Percentiles rank a stretch among this genome's conserved stretches.
Evolutionary conservation across 2,113 vertebrate genomes (phyloP).

Genomic region (Rousettus leschenaultii): DNA sequence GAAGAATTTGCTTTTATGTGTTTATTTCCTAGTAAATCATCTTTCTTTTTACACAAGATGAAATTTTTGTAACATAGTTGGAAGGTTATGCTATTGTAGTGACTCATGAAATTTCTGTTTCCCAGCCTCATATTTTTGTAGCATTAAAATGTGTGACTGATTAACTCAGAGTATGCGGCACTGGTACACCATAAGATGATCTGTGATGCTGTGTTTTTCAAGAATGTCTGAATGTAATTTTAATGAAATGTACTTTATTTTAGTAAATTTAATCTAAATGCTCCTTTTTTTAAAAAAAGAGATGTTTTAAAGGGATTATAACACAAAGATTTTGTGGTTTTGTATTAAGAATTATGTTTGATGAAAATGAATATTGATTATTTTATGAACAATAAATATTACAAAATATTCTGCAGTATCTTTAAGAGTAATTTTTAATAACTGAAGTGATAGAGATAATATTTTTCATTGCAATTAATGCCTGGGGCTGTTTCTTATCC

Average conservation of each 20-base stretch:
- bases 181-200: neutral
- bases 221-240: neutral
- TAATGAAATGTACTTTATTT: neutral
- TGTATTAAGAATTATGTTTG: neutral
- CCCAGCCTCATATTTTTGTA: neutral
- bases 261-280: conserved; percentile 45
- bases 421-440: neutral
- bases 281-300: neutral
- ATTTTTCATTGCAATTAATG: neutral
- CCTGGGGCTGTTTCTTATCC: neutral
- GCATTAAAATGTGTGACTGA: neutral
- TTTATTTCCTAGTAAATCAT: conserved; percentile 2
- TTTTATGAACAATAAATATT: neutral
- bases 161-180: neutral
- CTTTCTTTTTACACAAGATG: conserved; percentile 47
- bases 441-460: neutral
- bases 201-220: neutral
- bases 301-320: neutral
- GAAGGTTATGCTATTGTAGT: neutral
- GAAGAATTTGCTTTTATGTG: neutral
- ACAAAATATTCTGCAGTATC: neutral
- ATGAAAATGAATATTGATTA: neutral
- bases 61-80: conserved; percentile 8
- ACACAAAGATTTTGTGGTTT: neutral
- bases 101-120: neutral